Evolutionary conservation across 1,140 invertebrate genomes (phyloP).

Genomic region (Heliconius nattereri): DNA sequence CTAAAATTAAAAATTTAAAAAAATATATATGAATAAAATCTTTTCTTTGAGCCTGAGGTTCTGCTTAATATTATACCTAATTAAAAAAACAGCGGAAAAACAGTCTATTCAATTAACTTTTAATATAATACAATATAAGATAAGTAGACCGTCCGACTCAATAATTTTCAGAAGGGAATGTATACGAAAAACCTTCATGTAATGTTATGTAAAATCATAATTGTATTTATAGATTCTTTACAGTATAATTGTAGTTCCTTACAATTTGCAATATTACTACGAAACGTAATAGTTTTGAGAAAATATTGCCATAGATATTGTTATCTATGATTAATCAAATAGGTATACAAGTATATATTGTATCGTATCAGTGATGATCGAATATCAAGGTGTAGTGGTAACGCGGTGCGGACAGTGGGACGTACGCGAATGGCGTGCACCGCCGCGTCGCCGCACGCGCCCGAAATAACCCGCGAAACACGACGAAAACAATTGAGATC

Average conservation of each 20-base stretch:
- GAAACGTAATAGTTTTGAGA: no score
- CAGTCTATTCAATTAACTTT: not conserved
- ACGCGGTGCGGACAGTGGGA: conserved; percentile 57
- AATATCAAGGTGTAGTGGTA: conserved; percentile 64
- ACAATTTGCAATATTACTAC: no score
- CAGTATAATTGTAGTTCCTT: no score
- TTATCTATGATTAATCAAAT: not conserved
- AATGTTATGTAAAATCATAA: no score
- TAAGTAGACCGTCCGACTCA: not conserved
- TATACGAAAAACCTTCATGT: no score
- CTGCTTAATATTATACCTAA: not conserved
- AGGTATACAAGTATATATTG: not conserved
- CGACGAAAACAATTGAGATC: conserved; percentile 79
- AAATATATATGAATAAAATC: no score
- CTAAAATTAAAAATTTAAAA: no score
- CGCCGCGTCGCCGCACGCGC: conserved; percentile 60
- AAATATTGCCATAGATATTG: not conserved
- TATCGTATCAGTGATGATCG: conserved; percentile 40
- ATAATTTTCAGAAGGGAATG: no score
- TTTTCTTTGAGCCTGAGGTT: not conserved
- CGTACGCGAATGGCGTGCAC: conserved; percentile 59
- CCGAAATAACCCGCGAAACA: conserved; percentile 78
- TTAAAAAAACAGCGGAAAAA: not conserved
- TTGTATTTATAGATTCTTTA: no score
- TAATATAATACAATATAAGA: not conserved